These are phyloP conservation scores for Sphaeridia pumilis DNA, from an alignment of 2,888 invertebrate species.

Conservation along the genomic window DNA sequence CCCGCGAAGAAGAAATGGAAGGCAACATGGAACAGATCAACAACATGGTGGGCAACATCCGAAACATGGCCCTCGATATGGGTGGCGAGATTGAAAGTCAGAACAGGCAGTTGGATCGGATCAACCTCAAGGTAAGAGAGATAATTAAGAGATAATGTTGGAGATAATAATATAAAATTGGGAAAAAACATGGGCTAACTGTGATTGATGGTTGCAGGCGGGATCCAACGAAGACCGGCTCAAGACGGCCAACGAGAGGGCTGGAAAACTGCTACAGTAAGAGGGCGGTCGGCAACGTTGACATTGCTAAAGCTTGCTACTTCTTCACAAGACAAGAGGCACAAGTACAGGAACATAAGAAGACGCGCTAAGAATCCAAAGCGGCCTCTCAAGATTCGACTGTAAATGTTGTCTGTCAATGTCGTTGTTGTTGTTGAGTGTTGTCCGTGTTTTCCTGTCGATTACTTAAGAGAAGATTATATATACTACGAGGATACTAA, in stretches of 20 bases:
- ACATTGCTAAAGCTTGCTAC: no score
- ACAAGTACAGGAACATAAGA: no score
- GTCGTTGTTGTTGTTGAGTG: no score
- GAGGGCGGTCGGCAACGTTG: no score
- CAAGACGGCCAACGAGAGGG: constrained; percentile 16
- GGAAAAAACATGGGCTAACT: not conserved
- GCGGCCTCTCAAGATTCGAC: no score
- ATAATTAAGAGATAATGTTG: no score
- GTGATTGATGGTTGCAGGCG: constrained; percentile 3
- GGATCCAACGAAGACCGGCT: constrained; percentile 14
- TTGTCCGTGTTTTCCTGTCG: no score
- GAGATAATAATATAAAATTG: not conserved
- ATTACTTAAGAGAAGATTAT: no score
- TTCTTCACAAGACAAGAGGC: no score
- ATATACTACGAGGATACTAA: no score
- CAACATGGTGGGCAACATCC: constrained; percentile 14
- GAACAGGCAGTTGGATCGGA: constrained; percentile 16
- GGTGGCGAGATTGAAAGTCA: constrained; percentile 17
- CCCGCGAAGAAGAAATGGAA: constrained; percentile 16
- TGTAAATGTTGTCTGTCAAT: no score
- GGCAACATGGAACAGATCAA: constrained; percentile 15
- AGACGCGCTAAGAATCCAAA: no score
- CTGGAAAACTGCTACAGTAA: constrained; percentile 17
- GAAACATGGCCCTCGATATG: constrained; percentile 18
- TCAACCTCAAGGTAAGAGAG: constrained; percentile 11